phyloP scores from a whole-genome alignment of 2,888 invertebrate species.

The Sphinx pinastri region DNA sequence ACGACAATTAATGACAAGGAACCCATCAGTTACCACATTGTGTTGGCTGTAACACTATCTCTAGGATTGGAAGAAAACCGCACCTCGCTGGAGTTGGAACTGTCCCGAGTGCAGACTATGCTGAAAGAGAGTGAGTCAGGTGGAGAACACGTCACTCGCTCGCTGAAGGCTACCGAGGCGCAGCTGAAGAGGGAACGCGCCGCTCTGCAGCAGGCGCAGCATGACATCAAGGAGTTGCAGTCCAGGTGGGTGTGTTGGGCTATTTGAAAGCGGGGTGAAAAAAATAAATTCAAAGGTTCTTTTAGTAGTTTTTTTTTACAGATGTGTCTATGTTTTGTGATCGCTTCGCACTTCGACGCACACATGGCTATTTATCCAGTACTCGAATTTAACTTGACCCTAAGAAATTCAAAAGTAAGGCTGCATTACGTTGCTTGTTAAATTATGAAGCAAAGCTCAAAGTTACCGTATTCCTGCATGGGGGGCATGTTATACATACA shows the following conservation, averaged over 20 bases:
- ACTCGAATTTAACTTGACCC: no score
- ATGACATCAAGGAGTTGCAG: conserved; percentile 91
- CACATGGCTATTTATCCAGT: no score
- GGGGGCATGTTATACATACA: no score
- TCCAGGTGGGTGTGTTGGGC: conserved; percentile 65
- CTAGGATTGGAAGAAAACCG: conserved; percentile 91
- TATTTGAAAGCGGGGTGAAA: no score
- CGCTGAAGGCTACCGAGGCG: conserved; percentile 86
- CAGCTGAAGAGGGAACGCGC: conserved; percentile 88
- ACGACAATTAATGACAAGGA: not conserved
- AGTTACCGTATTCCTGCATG: no score
- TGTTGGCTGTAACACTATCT: conserved; percentile 21
- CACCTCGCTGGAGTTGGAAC: conserved; percentile 89
- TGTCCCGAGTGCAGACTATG: conserved; percentile 87
- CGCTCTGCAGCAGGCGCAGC: conserved; percentile 87
- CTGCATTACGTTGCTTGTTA: no score
- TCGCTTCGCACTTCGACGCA: no score
- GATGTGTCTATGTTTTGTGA: no score
- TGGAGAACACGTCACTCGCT: conserved; percentile 89
- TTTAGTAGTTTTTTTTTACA: no score
- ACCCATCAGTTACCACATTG: not conserved
- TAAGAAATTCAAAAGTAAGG: no score
- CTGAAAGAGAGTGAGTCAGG: conserved; percentile 86
- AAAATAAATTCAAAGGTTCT: no score
- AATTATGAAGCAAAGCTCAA: no score